Evolutionary conservation across 35 echinoderm and acorn worm genomes (phyloP), one percentile per base, ranked within the genome.

Genomic region (Holothuria glaberrima): DNA sequence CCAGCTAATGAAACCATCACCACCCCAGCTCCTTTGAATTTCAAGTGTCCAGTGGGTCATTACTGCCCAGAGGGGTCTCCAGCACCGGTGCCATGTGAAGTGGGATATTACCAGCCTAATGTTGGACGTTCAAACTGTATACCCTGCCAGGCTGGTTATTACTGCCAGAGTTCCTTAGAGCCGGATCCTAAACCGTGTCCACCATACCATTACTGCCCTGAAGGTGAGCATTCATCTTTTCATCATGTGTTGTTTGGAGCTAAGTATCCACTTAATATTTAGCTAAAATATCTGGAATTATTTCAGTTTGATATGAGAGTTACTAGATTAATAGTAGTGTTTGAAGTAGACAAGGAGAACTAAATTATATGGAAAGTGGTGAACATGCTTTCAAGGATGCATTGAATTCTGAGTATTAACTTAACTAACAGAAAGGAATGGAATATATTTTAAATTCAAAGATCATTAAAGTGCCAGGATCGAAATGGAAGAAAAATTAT

Each of bases 41-140:
- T 84, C 71, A 86, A 87, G 34, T 98, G 96, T 82, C 91, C 90
- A 12, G 88, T 93, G 19, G 96, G 96, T 62, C 96, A 98, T 72
- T 94, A 94, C 75, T 98, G 96, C 45, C 87, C 83, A 13, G 91
- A 91, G 81, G 93, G 93, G 28, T 90, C 93, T 12, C 48, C 91
- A 0, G 93, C 88, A 6, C 96, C 96, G 1, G 82, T 82, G 3
- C 96, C 96, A 0, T 98, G 96, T 50, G 75, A 83, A 10, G 93
- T 94, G 20, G 96, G 96, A 18, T 95, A 92, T 18, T 98, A 98
- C 90, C 96, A 98, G 84, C 96, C 96, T 7, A 87, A 98, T 71
- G 75, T 44, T 30, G 90, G 96, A 19, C 72, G 88, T 41, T 87
- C 83, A 56, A 69, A 85, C 0, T 98, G 96, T 69, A 98, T 98